phyloP scores from a whole-genome alignment of 2,113 vertebrate species.

The Suncus etruscus region DNA sequence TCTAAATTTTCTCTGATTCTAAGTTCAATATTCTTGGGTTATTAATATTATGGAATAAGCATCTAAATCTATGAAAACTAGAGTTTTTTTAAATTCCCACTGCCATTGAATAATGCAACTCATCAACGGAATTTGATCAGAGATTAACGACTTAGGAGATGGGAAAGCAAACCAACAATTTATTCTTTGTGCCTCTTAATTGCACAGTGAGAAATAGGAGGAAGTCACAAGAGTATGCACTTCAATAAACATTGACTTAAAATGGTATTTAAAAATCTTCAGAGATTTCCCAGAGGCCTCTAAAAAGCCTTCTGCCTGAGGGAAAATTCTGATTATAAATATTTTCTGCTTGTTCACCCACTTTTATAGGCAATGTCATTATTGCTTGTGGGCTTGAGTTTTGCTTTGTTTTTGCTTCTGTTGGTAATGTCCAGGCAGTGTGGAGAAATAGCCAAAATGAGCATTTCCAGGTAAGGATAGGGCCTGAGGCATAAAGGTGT shows the following conservation, averaged over 20 bases:
- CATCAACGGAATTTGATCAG: slow-evolving; percentile 50
- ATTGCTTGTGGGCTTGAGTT: slow-evolving; percentile 27
- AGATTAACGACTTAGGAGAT: not conserved
- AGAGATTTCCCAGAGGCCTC: slow-evolving; percentile 62
- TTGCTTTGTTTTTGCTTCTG: slow-evolving; percentile 52
- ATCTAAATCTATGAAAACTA: not conserved
- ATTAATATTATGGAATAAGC: slow-evolving; percentile 40
- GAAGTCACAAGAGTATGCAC: slow-evolving; percentile 64
- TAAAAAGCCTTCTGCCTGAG: slow-evolving; percentile 49
- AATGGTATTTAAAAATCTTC: slow-evolving; percentile 69
- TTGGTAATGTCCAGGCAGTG: not conserved
- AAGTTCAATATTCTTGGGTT: not conserved
- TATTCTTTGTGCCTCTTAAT: slow-evolving; percentile 58
- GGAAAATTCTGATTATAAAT: slow-evolving; percentile 54
- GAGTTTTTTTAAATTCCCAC: not conserved
- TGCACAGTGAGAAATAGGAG: slow-evolving; percentile 64
- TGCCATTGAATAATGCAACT: not conserved
- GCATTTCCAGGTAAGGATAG: not conserved
- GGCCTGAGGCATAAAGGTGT: not conserved
- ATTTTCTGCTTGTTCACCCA: not conserved
- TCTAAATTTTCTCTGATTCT: slow-evolving; percentile 37
- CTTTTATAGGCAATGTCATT: not conserved
- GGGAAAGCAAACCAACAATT: not conserved
- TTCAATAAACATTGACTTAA: slow-evolving; percentile 69
- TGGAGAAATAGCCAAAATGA: not conserved